Conservation (phyloP, 1,140 invertebrate species). For the Camponotus vicinus region DNA sequence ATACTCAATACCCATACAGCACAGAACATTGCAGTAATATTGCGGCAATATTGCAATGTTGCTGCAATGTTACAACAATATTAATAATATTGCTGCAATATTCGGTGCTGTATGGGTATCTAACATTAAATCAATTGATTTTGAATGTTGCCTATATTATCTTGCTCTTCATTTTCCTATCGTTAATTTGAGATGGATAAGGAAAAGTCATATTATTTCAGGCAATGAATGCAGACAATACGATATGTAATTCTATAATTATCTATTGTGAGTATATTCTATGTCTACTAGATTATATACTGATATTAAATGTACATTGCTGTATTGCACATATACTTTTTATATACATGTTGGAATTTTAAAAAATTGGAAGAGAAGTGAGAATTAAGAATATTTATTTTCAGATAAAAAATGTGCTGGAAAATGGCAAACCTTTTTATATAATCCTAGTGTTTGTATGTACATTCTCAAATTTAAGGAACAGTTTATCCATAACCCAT, state of each 20-base stretch:
- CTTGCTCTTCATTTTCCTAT: not conserved
- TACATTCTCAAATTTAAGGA: slow-evolving; percentile 37
- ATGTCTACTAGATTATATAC: not conserved
- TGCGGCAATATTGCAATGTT: too few relatives aligned
- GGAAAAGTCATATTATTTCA: slow-evolving; percentile 8
- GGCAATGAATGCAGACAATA: not conserved
- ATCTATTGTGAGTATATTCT: slow-evolving; percentile 28
- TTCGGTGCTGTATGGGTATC: too few relatives aligned
- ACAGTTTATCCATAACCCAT: slow-evolving; percentile 15
- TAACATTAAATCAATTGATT: not conserved
- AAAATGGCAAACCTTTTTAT: slow-evolving; percentile 7
- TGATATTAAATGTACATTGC: not conserved
- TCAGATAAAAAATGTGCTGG: not conserved
- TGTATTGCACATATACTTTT: not conserved
- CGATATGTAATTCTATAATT: slow-evolving; percentile 32
- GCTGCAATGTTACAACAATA: too few relatives aligned
- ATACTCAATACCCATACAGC: too few relatives aligned
- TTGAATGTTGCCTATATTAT: not conserved
- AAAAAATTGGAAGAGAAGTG: not conserved
- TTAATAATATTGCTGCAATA: too few relatives aligned
- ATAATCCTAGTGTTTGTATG: not conserved
- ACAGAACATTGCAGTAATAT: too few relatives aligned
- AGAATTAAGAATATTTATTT: not conserved
- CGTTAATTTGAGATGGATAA: not conserved
- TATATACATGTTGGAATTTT: not conserved